Percentiles rank a stretch among this genome's conserved stretches.
Conservation (phyloP, 2,797 vertebrate genomes). For the Tinamus major region DNA sequence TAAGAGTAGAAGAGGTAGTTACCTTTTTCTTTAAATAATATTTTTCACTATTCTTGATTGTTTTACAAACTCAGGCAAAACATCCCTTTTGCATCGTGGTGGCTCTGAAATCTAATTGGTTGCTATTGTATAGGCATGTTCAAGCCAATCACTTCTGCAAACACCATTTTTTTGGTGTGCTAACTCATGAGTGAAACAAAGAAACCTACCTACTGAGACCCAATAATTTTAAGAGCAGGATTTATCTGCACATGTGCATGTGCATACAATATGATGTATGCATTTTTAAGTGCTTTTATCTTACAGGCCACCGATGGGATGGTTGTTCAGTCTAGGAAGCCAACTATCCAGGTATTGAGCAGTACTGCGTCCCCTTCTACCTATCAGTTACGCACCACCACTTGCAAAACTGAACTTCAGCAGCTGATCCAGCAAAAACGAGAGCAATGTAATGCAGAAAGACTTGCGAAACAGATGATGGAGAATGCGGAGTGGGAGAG, state of each 20-base stretch:
- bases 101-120: neutral
- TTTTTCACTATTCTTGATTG: neutral
- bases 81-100: neutral
- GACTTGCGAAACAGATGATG: conserved; percentile 96
- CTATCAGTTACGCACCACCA: conserved; percentile 91
- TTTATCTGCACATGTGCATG: neutral
- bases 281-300: neutral
- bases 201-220: neutral
- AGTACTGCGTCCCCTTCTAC: conserved; percentile 79
- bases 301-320: conserved; percentile 84
- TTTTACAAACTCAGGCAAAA: neutral
- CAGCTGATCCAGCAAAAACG: conserved; percentile 95
- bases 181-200: neutral
- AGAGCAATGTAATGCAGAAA: conserved; percentile 94
- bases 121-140: neutral
- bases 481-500: conserved; percentile 98
- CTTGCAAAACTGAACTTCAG: conserved; percentile 94
- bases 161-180: neutral
- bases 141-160: neutral
- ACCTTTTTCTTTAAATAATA: neutral
- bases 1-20: neutral
- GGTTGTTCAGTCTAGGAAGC: conserved; percentile 81
- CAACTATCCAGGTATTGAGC: conserved; percentile 80
- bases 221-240: neutral
- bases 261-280: neutral